These are phyloP conservation scores for Ceryle rudis DNA, from an alignment of 2,797 vertebrate genomes.

Conservation along the genomic window DNA sequence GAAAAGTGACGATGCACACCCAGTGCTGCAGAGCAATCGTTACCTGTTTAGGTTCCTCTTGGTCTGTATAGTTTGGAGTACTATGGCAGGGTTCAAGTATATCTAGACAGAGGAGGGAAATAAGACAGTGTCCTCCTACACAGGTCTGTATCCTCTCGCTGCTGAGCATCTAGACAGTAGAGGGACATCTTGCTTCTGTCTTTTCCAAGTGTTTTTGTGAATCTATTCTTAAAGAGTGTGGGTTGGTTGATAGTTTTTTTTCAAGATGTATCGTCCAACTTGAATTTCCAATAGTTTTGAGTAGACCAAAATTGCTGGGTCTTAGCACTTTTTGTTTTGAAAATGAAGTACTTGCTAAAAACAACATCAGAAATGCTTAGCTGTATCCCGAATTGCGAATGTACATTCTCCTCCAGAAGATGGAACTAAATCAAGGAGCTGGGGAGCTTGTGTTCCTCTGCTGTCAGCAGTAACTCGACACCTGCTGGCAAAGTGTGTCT, in stretches of 20 bases:
- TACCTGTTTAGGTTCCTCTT: neutral
- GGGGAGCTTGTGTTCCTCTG: neutral
- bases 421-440: neutral
- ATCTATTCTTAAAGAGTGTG: neutral
- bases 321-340: neutral
- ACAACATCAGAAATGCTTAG: neutral
- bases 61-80: neutral
- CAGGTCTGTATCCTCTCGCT: neutral
- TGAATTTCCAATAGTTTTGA: neutral
- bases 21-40: neutral
- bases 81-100: neutral
- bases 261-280: neutral
- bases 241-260: neutral
- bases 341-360: neutral
- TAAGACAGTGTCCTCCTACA: neutral
- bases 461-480: conserved; percentile 22
- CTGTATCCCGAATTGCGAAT: neutral
- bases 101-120: neutral
- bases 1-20: neutral
- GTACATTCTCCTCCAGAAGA: neutral
- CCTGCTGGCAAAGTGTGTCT: neutral
- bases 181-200: neutral
- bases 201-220: neutral
- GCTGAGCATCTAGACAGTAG: neutral
- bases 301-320: neutral